phyloP scores from a whole-genome alignment of 2,113 vertebrate species.

The Peucedramus taeniatus region DNA sequence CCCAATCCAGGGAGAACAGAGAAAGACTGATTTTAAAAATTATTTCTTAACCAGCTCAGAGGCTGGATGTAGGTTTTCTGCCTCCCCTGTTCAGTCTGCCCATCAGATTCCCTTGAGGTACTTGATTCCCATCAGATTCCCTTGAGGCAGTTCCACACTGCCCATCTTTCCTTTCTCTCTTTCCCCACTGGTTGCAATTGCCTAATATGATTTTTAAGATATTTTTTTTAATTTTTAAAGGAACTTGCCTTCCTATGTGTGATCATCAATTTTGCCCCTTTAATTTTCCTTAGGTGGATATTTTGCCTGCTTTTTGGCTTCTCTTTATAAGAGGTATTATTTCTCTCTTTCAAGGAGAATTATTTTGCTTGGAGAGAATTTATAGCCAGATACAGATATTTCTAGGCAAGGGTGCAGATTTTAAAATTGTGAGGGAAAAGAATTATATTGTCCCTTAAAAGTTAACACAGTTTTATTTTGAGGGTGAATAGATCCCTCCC shows the following conservation, averaged over 20 bases:
- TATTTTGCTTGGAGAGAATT: slow-evolving; percentile 46
- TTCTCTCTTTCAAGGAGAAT: slow-evolving; percentile 16
- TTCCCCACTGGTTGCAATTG: background rate
- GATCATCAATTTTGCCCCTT: background rate
- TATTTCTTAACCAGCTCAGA: background rate
- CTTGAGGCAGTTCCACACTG: background rate
- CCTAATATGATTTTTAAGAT: background rate
- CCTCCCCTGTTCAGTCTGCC: background rate
- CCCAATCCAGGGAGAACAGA: background rate
- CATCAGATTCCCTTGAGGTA: background rate
- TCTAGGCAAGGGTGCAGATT: slow-evolving; percentile 7
- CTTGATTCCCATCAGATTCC: background rate
- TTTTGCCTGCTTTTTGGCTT: slow-evolving; percentile 36
- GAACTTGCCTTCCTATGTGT: background rate
- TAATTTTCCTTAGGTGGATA: background rate
- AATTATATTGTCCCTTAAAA: slow-evolving; percentile 7
- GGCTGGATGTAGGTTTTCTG: background rate
- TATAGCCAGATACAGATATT: slow-evolving; percentile 31
- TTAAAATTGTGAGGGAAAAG: slow-evolving; percentile 12
- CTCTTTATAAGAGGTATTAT: background rate
- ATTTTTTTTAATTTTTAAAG: background rate
- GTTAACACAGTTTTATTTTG: slow-evolving; percentile 21
- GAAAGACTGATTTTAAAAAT: background rate
- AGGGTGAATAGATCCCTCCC: background rate
- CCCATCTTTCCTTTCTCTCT: background rate